Evolutionary conservation across 2,888 invertebrate genomes (phyloP).

Genomic region (Neocrepidodera transversa): DNA sequence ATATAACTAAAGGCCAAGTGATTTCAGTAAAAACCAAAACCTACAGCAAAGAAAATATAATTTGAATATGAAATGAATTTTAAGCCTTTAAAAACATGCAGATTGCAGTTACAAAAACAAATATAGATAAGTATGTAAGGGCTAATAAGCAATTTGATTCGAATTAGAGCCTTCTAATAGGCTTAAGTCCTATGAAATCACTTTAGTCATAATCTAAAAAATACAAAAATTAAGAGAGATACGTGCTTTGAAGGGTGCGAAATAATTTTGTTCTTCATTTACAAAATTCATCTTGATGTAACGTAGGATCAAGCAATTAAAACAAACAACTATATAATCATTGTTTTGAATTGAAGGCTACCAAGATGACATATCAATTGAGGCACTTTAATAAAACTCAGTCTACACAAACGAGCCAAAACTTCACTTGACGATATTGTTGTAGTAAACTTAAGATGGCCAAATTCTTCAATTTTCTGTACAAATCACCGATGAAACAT

Average conservation of each 20-base stretch:
- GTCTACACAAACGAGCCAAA: slow-evolving; percentile 49
- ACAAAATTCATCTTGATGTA: slow-evolving; percentile 52
- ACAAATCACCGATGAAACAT: slow-evolving; percentile 55
- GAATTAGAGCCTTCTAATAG: slow-evolving; percentile 15
- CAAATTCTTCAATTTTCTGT: slow-evolving; percentile 51
- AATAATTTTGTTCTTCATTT: slow-evolving; percentile 48
- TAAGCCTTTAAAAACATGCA: slow-evolving; percentile 6
- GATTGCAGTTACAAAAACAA: slow-evolving; percentile 1
- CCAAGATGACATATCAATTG: slow-evolving; percentile 48
- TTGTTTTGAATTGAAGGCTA: slow-evolving; percentile 43
- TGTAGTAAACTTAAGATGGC: slow-evolving; percentile 39
- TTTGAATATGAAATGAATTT: slow-evolving; percentile 8
- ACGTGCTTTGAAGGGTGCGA: slow-evolving; percentile 57
- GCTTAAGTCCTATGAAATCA: slow-evolving; percentile 49
- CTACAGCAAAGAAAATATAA: slow-evolving; percentile 14
- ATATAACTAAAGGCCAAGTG: slow-evolving; percentile 27
- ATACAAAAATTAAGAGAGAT: slow-evolving; percentile 51
- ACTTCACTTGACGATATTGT: slow-evolving; percentile 45
- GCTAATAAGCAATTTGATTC: slow-evolving; percentile 7
- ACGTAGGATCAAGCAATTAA: slow-evolving; percentile 52
- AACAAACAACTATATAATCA: slow-evolving; percentile 52
- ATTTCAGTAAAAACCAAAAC: slow-evolving; percentile 31
- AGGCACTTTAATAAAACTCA: slow-evolving; percentile 48
- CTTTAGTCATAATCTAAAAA: slow-evolving; percentile 48
- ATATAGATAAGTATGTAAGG: not conserved